A percentile compares a stretch with the other conserved stretches of the same genome.
Conservation (phyloP, 1,140 invertebrate genomes). For the Caerostris extrusa region DNA sequence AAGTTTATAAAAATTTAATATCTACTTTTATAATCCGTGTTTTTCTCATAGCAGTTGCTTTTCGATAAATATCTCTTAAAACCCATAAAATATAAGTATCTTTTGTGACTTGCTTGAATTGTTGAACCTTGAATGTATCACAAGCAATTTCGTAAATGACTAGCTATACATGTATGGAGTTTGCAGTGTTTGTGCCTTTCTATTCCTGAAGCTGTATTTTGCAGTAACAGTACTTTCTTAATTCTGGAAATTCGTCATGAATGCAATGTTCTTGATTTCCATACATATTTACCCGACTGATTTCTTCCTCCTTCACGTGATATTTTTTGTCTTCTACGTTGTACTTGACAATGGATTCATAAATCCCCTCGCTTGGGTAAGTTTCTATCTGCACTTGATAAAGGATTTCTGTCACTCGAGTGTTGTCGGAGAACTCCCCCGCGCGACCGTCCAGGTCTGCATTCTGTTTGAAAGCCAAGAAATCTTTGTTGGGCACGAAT, state of each 20-base stretch:
- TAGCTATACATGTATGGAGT: neutral
- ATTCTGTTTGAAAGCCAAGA: conserved; percentile 89
- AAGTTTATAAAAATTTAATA: too few species aligned
- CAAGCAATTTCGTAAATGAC: too few species aligned
- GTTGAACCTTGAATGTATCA: too few species aligned
- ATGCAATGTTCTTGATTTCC: conserved; percentile 90
- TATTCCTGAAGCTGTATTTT: conserved; percentile 54
- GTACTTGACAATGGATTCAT: conserved; percentile 89
- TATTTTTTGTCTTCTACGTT: conserved; percentile 85
- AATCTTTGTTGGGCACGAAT: conserved; percentile 84
- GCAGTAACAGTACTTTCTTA: conserved; percentile 90
- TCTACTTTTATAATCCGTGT: too few species aligned
- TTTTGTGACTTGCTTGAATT: too few species aligned
- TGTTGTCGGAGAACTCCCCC: conserved; percentile 87
- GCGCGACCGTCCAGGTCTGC: conserved; percentile 91
- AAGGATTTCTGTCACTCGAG: conserved; percentile 84
- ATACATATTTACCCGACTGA: conserved; percentile 94
- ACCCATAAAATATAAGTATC: too few species aligned
- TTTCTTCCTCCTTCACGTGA: conserved; percentile 87
- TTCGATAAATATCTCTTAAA: too few species aligned
- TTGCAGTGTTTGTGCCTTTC: neutral
- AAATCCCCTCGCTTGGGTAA: conserved; percentile 88
- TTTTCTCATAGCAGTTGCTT: too few species aligned
- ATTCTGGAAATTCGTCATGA: conserved; percentile 85
- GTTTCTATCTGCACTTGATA: conserved; percentile 91